Evolutionary conservation across 2,888 invertebrate genomes (phyloP), one percentile per base, ranked within the genome.

Genomic region (Drosophila mettleri): DNA sequence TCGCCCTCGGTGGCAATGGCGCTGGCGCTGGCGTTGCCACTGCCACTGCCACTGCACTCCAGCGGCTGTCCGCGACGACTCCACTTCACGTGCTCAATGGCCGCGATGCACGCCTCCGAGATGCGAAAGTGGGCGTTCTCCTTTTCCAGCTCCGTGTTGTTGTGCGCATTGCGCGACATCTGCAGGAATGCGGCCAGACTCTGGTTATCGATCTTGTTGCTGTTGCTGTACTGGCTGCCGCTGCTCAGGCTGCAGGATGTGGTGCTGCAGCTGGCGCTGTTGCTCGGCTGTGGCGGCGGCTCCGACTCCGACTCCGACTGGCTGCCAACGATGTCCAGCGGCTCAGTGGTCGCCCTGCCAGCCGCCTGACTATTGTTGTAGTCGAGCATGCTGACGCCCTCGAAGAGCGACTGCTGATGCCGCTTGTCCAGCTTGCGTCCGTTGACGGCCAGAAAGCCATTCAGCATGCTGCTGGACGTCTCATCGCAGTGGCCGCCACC

Each of bases 71-170:
- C 27, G 51, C 68, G 92, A 43, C 93, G 92, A 51, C 94, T 94
- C 89, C 95, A 95, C 88, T 95, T 95, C 9, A 95, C 93, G 86
- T 95, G 95, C 89, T 97, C 97, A 74, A 97, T 96, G 14, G 96
- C 96, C 9, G 96, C 94, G 71, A 97, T 97, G 88, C 97, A 94
- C 0, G 96, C 96, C 92, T 97, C 97, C 2, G 96, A 96, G 69
- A 97, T 95, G 86, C 94, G 95, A 91, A 97, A 97, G 92, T 97
- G 97, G 0, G 97, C 96, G 92, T 97, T 97, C 92, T 97, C 97
- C 88, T 96, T 93, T 86, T 97, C 97, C 63, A 97, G 92, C 86
- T 96, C 96, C 0, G 96, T 96, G 86, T 95, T 95, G 20, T 94
- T 93, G 68, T 94, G 93, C 31, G 95, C 93, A 87, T 95, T 95